Base-by-base conservation (phyloP, 2,113 vertebrate species). In the Rhea americana region DNA sequence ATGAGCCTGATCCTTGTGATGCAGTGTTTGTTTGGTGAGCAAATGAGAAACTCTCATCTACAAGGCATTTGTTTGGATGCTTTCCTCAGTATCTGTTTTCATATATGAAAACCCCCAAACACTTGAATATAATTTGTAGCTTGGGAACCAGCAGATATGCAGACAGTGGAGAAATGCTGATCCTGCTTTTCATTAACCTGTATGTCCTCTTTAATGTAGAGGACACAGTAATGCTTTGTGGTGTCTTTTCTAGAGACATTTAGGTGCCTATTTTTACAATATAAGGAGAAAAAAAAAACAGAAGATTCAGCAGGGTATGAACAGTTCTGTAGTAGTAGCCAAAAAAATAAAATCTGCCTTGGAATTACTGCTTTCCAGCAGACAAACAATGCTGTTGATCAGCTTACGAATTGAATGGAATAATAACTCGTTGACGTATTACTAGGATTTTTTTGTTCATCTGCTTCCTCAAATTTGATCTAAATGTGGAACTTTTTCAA, bases 291-390 rank as follows among this genome's bases (percentile, higher is more conserved):
- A 62, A 93, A 94, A 75, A 55, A 55, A 30, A 58, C 13, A 59
- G n/a, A 76, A 90, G 59, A 79, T 80, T 88, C 68, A 93, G 70
- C 62, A 85, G 68, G 45, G 76, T 35, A 82, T 26, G 25, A 92
- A 56, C 50, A 83, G 89, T 91, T 87, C 50, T 63, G 24, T 80
- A 12, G 70, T 86, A 50, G 68, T 39, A 88, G 39, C 39, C 58
- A 73, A 92, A 94, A n/a, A 65, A 91, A 80, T 93, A 90, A 95
- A 95, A 90, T 81, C 79, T 70, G 47, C 37, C 51, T 32, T 37
- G 63, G 71, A 90, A 92, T 93, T 65, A 68, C 58, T 47, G 35
- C 45, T 85, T 94, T 85, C 32, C 48, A 75, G 72, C 32, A 51
- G 83, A 39, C n/a, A 68, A 47, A 58, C 84, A 90, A 25, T 81